These are phyloP conservation scores for Oceanites oceanicus DNA, from an alignment of 2,113 vertebrate genomes.

Conservation along the genomic window DNA sequence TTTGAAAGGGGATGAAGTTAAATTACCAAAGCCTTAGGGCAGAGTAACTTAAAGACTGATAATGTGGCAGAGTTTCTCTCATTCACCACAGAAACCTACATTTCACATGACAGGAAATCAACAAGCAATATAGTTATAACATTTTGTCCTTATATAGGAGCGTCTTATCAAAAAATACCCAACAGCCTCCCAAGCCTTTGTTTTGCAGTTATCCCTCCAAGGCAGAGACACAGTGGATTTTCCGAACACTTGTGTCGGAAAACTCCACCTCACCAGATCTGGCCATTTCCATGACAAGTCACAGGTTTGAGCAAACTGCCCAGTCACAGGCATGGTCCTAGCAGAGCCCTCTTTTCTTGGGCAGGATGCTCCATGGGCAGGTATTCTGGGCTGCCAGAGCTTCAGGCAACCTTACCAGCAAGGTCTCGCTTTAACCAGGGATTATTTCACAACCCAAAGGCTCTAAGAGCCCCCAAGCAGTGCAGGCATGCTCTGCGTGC, in stretches of 20 bases:
- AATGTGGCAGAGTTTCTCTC: constrained; percentile 12
- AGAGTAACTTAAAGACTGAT: constrained; percentile 33
- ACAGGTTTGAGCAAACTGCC: background rate
- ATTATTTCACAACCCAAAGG: background rate
- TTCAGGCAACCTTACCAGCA: background rate
- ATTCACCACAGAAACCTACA: constrained; percentile 26
- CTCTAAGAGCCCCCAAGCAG: background rate
- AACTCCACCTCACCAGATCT: background rate
- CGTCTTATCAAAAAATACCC: background rate
- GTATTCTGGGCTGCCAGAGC: background rate
- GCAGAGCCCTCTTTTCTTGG: background rate
- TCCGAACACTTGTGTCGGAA: background rate
- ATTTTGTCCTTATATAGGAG: background rate
- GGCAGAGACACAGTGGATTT: background rate
- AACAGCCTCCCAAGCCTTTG: background rate
- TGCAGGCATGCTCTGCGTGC: background rate
- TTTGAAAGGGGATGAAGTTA: constrained; percentile 42
- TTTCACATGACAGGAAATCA: constrained; percentile 33
- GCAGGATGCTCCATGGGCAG: background rate
- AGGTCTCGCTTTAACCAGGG: background rate
- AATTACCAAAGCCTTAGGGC: constrained; percentile 41
- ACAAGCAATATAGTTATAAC: background rate
- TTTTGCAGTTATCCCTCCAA: background rate
- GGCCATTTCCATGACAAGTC: background rate
- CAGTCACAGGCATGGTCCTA: background rate